Base-by-base conservation (phyloP, 2,113 vertebrate genomes). In the Amblyornis subalaris region DNA sequence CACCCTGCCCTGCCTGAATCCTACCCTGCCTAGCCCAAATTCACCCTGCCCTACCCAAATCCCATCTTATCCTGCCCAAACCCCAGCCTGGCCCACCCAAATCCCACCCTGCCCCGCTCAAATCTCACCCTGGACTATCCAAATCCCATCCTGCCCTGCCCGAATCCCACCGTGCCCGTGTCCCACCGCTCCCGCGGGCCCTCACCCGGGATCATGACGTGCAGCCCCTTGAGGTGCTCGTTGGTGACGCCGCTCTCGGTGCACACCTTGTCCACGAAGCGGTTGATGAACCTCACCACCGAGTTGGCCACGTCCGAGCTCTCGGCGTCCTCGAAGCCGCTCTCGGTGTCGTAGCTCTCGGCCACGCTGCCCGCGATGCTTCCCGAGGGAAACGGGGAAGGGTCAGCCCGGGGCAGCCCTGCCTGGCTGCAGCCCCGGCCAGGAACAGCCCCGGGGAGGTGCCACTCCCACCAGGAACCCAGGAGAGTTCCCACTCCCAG, bases 201-300 rank as follows among this genome's bases (percentile, higher is more conserved):
- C 62, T 64, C 50, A 99, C 99, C 99, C 73, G 99, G 99, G 88
- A 99, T 99, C 99, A 99, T 99, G 97, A 98, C 97, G 38, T 99
- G 99, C 85, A 99, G 98, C 28, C 99, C 98, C 96, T 99, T 99
- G 10, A 99, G 98, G 97, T 99, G 99, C 76, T 99, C 99, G 10
- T 99, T 99, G 96, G 99, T 99, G 95, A 99, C 99, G 1, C 99
- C 99, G 8, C 99, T 99, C 97, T 99, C 99, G 0, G 99, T 99
- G 95, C 99, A 99, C 92, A 99, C 99, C 94, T 99, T 99, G 96
- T 99, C 99, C 62, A 99, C 99, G 7, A 99, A 99, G 94, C 99
- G 99, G 97, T 99, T 99, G 96, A 99, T 99, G 95, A 99, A 99
- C 53, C 99, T 98, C 54, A 99, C 99, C 86, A 99, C 99, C 0